Evolutionary conservation across 1,140 invertebrate species (phyloP).

Genomic region (Panagrolaimus sp.): DNA sequence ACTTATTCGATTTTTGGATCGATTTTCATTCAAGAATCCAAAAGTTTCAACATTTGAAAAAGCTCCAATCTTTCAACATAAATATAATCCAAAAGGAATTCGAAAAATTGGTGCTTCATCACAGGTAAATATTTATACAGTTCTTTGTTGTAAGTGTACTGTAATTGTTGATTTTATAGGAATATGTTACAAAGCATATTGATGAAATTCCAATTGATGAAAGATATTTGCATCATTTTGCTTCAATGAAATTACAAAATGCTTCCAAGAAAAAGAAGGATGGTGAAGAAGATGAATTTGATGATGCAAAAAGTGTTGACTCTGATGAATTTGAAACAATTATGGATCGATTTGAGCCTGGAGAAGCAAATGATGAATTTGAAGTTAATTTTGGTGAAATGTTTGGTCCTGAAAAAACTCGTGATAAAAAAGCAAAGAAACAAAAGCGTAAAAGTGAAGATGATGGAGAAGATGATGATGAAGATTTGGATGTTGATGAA

Average conservation of each 20-base stretch:
- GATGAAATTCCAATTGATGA: constrained; percentile 75
- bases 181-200: constrained; percentile 70
- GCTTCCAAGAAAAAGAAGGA: constrained; percentile 28
- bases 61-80: constrained; percentile 15
- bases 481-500: constrained; percentile 53
- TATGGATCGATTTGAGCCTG: constrained; percentile 48
- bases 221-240: constrained; percentile 68
- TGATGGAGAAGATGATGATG: constrained; percentile 39
- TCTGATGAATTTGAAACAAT: constrained; percentile 76
- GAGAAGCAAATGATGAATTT: constrained; percentile 36
- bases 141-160: not conserved
- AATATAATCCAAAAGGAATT: constrained; percentile 31
- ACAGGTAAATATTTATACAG: constrained; percentile 42
- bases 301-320: constrained; percentile 74
- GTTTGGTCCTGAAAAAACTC: constrained; percentile 30
- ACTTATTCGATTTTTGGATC: constrained; percentile 79
- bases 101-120: constrained; percentile 25
- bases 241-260: constrained; percentile 41
- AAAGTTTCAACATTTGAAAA: constrained; percentile 63
- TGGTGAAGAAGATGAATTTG: constrained; percentile 62
- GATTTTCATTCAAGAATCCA: constrained; percentile 92
- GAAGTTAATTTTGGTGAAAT: constrained; percentile 36
- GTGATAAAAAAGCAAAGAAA: constrained; percentile 22
- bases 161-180: constrained; percentile 27
- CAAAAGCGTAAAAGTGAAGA: constrained; percentile 10